These are phyloP conservation scores for Leptoclinus maculatus DNA, from an alignment of 2,797 vertebrate genomes.

Conservation along the genomic window DNA sequence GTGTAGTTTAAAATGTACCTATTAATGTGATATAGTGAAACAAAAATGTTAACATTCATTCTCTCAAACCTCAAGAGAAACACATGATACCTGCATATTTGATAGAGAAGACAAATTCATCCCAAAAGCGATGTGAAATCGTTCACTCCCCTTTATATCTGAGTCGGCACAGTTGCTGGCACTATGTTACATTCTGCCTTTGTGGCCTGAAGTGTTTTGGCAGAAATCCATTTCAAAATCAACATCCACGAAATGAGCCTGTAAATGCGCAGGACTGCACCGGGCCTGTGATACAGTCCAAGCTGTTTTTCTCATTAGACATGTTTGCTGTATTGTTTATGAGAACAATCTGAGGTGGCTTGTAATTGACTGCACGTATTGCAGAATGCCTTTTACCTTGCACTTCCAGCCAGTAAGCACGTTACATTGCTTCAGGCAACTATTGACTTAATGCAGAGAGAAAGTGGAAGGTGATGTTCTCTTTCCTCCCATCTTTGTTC, in stretches of 20 bases:
- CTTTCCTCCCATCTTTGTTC: slow-evolving; percentile 49
- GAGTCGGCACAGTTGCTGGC: slow-evolving; percentile 71
- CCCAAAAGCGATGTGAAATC: slow-evolving; percentile 46
- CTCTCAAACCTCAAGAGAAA: slow-evolving; percentile 37
- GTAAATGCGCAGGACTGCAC: slow-evolving; percentile 63
- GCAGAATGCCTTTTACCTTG: slow-evolving; percentile 56
- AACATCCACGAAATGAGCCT: slow-evolving; percentile 72
- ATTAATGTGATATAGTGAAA: slow-evolving; percentile 27
- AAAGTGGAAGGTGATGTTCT: slow-evolving; percentile 60
- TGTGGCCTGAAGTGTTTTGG: slow-evolving; percentile 71
- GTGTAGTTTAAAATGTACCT: slow-evolving; percentile 15
- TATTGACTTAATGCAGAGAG: slow-evolving; percentile 65
- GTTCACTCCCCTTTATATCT: slow-evolving; percentile 63
- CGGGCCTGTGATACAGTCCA: slow-evolving; percentile 49
- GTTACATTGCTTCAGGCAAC: slow-evolving; percentile 44
- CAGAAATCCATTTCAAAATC: slow-evolving; percentile 73
- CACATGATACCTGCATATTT: slow-evolving; percentile 57
- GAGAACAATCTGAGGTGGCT: slow-evolving; percentile 61
- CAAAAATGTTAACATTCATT: slow-evolving; percentile 21
- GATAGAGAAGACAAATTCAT: slow-evolving; percentile 42
- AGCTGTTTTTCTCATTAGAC: slow-evolving; percentile 70
- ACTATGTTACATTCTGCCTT: slow-evolving; percentile 63
- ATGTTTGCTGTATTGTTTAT: slow-evolving; percentile 73
- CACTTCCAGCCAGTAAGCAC: slow-evolving; percentile 59
- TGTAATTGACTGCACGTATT: slow-evolving; percentile 58